These are phyloP conservation scores for Drosophila kanekoi DNA, from an alignment of 2,888 invertebrate genomes.

Conservation along the genomic window DNA sequence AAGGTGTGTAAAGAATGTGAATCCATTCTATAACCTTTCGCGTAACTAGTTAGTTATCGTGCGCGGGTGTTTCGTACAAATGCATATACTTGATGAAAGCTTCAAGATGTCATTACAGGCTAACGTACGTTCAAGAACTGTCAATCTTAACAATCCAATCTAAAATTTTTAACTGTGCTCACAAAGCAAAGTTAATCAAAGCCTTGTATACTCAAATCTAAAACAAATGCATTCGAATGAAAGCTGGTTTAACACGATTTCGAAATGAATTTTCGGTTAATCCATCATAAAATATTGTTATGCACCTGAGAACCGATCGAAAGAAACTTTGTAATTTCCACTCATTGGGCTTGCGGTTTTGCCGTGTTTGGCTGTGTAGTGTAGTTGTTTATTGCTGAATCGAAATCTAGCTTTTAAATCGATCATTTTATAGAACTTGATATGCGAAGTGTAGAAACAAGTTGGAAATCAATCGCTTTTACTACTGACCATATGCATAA, in stretches of 20 bases:
- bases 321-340: conserved; percentile 9
- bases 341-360: conserved; percentile 9
- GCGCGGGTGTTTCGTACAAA: too few relatives aligned
- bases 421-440: conserved; percentile 56
- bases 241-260: background rate
- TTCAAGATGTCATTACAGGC: too few relatives aligned
- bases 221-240: background rate
- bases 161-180: too few relatives aligned
- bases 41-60: too few relatives aligned
- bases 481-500: conserved; percentile 38
- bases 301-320: background rate
- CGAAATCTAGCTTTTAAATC: conserved; percentile 37
- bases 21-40: too few relatives aligned
- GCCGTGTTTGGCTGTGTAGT: conserved; percentile 25
- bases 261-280: background rate
- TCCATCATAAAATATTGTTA: background rate
- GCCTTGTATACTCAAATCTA: too few relatives aligned
- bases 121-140: too few relatives aligned
- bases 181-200: too few relatives aligned
- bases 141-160: too few relatives aligned
- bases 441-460: conserved; percentile 43
- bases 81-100: too few relatives aligned
- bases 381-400: conserved; percentile 51
- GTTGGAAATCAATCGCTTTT: conserved; percentile 67
- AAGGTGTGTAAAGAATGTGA: too few relatives aligned